These are phyloP conservation scores for Helicoverpa assulta DNA, from an alignment of 2,888 invertebrate species.

Conservation along the genomic window DNA sequence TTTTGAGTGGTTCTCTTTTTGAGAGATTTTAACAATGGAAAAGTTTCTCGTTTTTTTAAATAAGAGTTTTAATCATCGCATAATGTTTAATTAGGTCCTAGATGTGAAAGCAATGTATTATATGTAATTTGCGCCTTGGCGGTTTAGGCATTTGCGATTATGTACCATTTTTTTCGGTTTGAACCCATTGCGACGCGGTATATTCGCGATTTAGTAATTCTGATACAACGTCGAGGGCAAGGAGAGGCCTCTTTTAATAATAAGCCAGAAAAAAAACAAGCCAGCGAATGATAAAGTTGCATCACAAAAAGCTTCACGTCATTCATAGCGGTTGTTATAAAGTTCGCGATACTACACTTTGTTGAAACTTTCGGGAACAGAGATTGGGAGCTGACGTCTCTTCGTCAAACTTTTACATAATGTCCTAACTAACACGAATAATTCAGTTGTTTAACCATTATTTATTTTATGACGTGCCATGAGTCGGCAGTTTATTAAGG, in stretches of 20 bases:
- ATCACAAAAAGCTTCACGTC: conserved; percentile 16
- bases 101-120: too few species aligned
- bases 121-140: too few species aligned
- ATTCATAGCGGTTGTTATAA: conserved; percentile 33
- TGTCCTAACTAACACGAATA: conserved; percentile 22
- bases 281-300: conserved; percentile 5
- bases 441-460: conserved; percentile 23
- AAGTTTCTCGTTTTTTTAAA: too few species aligned
- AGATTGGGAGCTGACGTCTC: conserved; percentile 26
- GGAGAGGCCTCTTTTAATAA: neutral
- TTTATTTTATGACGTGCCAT: conserved; percentile 19
- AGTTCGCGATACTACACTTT: conserved; percentile 37
- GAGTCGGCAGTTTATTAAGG: too few species aligned
- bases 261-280: conserved; percentile 1
- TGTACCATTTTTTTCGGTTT: too few species aligned
- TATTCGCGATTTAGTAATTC: too few species aligned
- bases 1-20: neutral
- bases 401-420: conserved; percentile 46
- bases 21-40: too few species aligned
- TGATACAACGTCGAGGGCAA: too few species aligned
- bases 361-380: conserved; percentile 36
- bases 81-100: too few species aligned
- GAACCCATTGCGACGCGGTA: too few species aligned
- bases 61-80: too few species aligned
- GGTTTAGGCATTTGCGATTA: too few species aligned